These are phyloP conservation scores for Aurelia sp. DNA, from an alignment of 30 jellyfish, hydroid and myxozoan genomes.

Conservation along the genomic window DNA sequence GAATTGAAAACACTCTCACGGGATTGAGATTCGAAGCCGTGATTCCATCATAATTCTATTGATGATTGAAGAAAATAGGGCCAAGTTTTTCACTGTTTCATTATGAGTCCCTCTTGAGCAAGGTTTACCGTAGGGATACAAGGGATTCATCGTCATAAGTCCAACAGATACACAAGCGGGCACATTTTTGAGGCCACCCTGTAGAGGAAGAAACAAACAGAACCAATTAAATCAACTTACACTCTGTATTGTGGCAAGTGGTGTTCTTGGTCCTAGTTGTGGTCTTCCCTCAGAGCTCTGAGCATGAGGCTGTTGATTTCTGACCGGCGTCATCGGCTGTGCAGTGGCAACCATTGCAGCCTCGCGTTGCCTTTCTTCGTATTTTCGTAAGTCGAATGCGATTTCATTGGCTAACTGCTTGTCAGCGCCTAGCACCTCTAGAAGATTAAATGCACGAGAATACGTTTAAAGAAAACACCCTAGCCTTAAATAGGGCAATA, in stretches of 20 bases:
- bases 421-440: constrained; percentile 40
- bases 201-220: neutral
- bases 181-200: no score
- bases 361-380: constrained; percentile 40
- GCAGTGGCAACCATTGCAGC: neutral
- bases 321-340: constrained; percentile 21
- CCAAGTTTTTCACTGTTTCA: no score
- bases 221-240: neutral
- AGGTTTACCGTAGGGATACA: no score
- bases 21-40: no score
- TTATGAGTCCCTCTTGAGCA: no score
- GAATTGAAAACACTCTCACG: no score
- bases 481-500: neutral
- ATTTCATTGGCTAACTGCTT: constrained; percentile 43
- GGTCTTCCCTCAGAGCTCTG: neutral
- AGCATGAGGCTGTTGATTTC: constrained; percentile 12
- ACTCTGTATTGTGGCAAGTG: constrained; percentile 5
- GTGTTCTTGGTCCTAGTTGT: neutral
- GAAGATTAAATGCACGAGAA: neutral
- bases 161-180: no score
- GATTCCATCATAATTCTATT: no score
- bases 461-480: neutral
- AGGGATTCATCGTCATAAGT: no score
- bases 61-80: no score
- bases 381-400: constrained; percentile 21